Base-by-base conservation (phyloP, 2,888 invertebrate species). In the Agapostemon virescens region DNA sequence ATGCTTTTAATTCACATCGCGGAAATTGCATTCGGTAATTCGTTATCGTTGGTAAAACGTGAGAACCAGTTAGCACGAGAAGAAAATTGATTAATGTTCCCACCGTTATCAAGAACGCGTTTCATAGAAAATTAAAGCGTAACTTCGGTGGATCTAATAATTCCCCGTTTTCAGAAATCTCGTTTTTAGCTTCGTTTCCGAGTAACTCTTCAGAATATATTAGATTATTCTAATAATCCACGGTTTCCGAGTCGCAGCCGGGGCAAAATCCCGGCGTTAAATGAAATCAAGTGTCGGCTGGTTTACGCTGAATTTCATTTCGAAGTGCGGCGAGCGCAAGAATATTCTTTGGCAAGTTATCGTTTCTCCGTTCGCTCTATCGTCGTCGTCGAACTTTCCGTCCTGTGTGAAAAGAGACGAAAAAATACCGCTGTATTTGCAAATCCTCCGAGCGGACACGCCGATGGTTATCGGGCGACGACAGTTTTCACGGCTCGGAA, bases 401-500 rank as follows among this genome's bases (percentile, higher is more conserved):
- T 11, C 40, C 38, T 30, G 36, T n/a, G 2, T 26, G 52, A 55
- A 67, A 66, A 38, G 38, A 15, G 49, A 55, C 23, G 36, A 11
- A 33, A 36, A 63, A 63, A 63, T n/a, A n/a, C n/a, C n/a, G 45
- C 45, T 55, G 69, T 69, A 63, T 79, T 73, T 45, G 79, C 40
- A 77, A 52, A 61, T 68, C 68, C 36, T 63, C 71, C 30, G 64
- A 38, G 0, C 40, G 30, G 26, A 11, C 69, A 36, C 63, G 69
- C 52, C 36, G 82, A 82, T 83, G 38, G 45, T 79, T 74, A 83
- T 75, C 69, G 77, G 49, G 64, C 38, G 74, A 79, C 69, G 70
- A 74, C 74, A 61, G 73, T 77, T 74, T 78, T 74, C 70, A 72
- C 72, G 64, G 71, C 63, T 78, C 38, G 69, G 64, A 79, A 83